Evolutionary conservation across 1,140 invertebrate genomes (phyloP), one percentile per base, ranked within the genome.

Genomic region (Homarus americanus): DNA sequence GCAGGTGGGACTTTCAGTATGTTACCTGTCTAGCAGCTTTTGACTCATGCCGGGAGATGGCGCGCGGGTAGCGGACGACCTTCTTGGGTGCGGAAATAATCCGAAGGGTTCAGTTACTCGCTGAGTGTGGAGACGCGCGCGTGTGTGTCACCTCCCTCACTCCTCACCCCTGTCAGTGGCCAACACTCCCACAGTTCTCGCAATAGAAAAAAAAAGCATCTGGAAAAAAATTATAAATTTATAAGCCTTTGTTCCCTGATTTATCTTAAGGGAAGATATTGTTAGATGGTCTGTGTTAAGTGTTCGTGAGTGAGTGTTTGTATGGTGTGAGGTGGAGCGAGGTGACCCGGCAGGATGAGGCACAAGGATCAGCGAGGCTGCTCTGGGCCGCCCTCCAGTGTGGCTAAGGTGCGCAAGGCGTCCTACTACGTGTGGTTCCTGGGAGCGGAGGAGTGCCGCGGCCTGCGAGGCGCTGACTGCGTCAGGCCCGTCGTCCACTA

Each of bases 401-500:
- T n/a, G 17, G 75, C 28, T 32, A 75, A 98, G 94, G 97, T 98
- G 93, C 98, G 98, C 95, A 99, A 99, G 94, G 97, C 98, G 75
- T 98, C 98, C 49, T 99, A 99, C 95, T 99, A 99, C 95, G 98
- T 99, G 75, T 98, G 98, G 97, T 99, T 99, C 95, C 96, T 99
- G 92, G 98, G 98, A 34, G 98, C 98, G 93, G 97, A 98, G 95
- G 98, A 99, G 95, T 97, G 97, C 44, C 96, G 97, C 93, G 98
- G 98, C 24, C 95, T 99, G 91, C 95, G 98, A 20, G 97, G 98
- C 76, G 95, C 96, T 17, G 96, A 97, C 92, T 97, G 96, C 93
- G 96, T 98, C 1, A 94, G 97, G 40, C 97, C 97, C 1, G 97
- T 98, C 63, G 96, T 99, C 92, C 95, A 96, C 86, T 96, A 98